These are phyloP conservation scores for Andricus quercusramuli DNA, from an alignment of 2,888 invertebrate genomes.

Conservation along the genomic window DNA sequence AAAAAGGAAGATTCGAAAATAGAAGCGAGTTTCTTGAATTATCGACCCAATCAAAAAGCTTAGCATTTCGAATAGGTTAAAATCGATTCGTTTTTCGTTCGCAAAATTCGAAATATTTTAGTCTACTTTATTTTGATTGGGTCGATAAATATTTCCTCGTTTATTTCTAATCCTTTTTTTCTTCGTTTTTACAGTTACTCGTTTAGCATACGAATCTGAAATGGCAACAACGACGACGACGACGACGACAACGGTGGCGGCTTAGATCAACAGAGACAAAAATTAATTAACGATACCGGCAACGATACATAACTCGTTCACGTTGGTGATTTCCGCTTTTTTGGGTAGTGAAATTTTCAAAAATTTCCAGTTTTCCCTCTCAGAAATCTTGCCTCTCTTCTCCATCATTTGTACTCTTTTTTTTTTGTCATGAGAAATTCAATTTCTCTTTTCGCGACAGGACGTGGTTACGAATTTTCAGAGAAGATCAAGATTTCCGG, in stretches of 20 bases:
- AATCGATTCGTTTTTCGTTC: not conserved
- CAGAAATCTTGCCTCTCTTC: not conserved
- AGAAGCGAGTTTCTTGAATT: constrained; percentile 10
- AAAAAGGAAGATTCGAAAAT: constrained; percentile 26
- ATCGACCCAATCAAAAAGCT: constrained; percentile 22
- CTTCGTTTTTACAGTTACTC: not conserved
- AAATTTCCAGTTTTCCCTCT: constrained; percentile 12
- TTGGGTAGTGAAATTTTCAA: constrained; percentile 21
- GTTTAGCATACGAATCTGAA: constrained; percentile 19
- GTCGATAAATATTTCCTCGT: constrained; percentile 2
- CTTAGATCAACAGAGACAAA: constrained; percentile 23
- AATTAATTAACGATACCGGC: constrained; percentile 25
- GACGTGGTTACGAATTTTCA: constrained; percentile 35
- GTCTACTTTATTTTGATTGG: not conserved
- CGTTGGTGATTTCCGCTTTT: constrained; percentile 21
- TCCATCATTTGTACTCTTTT: constrained; percentile 36
- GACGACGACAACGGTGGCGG: constrained; percentile 19
- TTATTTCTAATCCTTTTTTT: not conserved
- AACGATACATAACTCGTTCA: constrained; percentile 33
- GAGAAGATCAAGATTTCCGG: constrained; percentile 1
- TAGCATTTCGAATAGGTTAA: constrained; percentile 3
- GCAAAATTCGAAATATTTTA: not conserved
- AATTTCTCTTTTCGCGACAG: constrained; percentile 10
- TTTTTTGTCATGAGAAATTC: constrained; percentile 16
- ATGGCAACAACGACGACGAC: constrained; percentile 5